Evolutionary conservation across 2,113 vertebrate genomes (phyloP).

Genomic region (Lamprotornis superbus): DNA sequence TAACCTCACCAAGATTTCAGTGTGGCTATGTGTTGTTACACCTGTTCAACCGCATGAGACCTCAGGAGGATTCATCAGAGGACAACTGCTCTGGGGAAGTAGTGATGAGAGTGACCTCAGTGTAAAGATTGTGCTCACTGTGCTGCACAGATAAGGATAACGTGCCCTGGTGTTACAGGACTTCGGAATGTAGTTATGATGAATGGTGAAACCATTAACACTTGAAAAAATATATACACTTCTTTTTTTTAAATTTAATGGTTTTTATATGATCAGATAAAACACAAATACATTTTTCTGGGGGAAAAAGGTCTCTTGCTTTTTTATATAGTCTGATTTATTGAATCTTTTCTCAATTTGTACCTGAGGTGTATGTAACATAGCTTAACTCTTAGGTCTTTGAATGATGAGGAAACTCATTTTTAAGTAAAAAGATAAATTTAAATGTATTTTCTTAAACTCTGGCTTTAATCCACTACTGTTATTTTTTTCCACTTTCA

Average conservation of each 20-base stretch:
- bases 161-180: background rate
- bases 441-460: slow-evolving; percentile 74
- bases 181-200: slow-evolving; percentile 68
- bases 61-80: slow-evolving; percentile 75
- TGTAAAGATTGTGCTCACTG: slow-evolving; percentile 70
- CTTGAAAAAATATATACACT: slow-evolving; percentile 72
- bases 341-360: slow-evolving; percentile 70
- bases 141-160: background rate
- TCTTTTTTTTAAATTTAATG: slow-evolving; percentile 66
- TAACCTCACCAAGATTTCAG: slow-evolving; percentile 82
- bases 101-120: slow-evolving; percentile 92
- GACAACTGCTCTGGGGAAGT: slow-evolving; percentile 85
- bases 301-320: slow-evolving; percentile 46
- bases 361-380: slow-evolving; percentile 62
- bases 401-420: slow-evolving; percentile 56
- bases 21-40: slow-evolving; percentile 82
- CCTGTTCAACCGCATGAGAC: slow-evolving; percentile 78
- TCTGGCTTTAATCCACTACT: slow-evolving; percentile 35
- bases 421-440: slow-evolving; percentile 60
- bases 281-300: slow-evolving; percentile 81
- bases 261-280: slow-evolving; percentile 81
- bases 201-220: slow-evolving; percentile 71
- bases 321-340: slow-evolving; percentile 73
- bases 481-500: slow-evolving; percentile 38
- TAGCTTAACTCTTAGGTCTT: slow-evolving; percentile 57